Evolutionary conservation across 2,113 vertebrate genomes (phyloP), one percentile per base, ranked within the genome.

Genomic region (Aleadryas rufinucha): DNA sequence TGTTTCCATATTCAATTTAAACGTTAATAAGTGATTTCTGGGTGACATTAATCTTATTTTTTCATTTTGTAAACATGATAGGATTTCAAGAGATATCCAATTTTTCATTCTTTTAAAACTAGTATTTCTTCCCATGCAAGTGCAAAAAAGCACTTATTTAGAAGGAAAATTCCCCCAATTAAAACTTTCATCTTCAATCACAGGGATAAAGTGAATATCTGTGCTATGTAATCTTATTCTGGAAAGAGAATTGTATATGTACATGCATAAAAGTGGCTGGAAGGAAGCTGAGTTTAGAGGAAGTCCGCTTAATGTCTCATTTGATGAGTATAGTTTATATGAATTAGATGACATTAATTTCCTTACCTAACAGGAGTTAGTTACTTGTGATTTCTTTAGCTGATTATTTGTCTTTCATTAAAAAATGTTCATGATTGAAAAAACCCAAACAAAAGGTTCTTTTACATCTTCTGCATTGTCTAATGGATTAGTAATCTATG

Each of bases 221-320:
- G 54, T 77, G 81, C 84, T 74, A 52, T 47, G 50, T 94, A 87
- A 80, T 82, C 57, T 95, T 89, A 69, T 83, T 90, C 72, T 90
- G 92, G 93, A 96, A 94, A 93, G 52, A 86, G 85, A 94, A 95
- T 80, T 93, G 54, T 84, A 88, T 90, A 93, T 90, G 83, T 92
- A 90, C 39, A 54, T 77, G 54, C 64, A 93, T 77, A 86, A 93
- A 96, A 87, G 78, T 84, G 71, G 84, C 86, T 93, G 65, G 85
- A 86, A 95, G 86, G 90, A 94, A 95, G 85, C 35, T 77, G 75
- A 86, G 59, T 74, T 92, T 85, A 90, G 85, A 92, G 56, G 75
- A 96, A 94, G 56, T 77, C 71, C n/a, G 16, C 52, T 92, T 78
- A 93, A 68, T 84, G 64, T 69, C 79, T 94, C 76, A 78, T 88